These are phyloP conservation scores for Trichoplusia ni DNA, from an alignment of 1,140 invertebrate genomes.

Conservation along the genomic window DNA sequence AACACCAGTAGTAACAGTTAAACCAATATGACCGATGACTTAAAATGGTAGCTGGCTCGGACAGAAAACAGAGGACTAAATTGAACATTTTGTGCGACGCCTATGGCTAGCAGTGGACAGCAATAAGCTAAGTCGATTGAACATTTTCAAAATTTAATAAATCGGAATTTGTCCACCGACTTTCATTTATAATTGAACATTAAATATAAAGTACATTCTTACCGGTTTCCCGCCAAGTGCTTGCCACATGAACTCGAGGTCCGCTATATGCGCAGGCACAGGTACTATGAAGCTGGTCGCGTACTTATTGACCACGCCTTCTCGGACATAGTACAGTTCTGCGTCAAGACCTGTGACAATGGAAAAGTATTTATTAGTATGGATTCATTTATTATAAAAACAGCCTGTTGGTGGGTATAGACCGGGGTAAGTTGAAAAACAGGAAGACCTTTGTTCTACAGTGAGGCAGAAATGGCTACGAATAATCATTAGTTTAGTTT, in stretches of 20 bases:
- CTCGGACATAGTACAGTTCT: slow-evolving; percentile 92
- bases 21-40: too few relatives aligned
- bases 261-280: slow-evolving; percentile 89
- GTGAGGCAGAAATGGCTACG: too few relatives aligned
- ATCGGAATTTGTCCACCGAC: neutral
- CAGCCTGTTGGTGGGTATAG: neutral
- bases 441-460: neutral
- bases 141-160: too few relatives aligned
- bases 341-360: slow-evolving; percentile 88
- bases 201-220: slow-evolving; percentile 56
- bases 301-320: slow-evolving; percentile 94
- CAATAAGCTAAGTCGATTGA: too few relatives aligned
- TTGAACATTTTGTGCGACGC: too few relatives aligned
- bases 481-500: too few relatives aligned
- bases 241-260: slow-evolving; percentile 94
- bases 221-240: slow-evolving; percentile 88
- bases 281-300: slow-evolving; percentile 93
- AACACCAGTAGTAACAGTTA: too few relatives aligned
- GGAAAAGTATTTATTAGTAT: slow-evolving; percentile 3
- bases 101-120: too few relatives aligned
- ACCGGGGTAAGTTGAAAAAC: too few relatives aligned
- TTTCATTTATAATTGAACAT: neutral
- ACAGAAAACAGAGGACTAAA: too few relatives aligned
- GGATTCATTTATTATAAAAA: neutral
- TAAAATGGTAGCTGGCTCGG: too few relatives aligned